Evolutionary conservation across 2,797 vertebrate genomes (phyloP), one percentile per base, ranked within the genome.

Genomic region (Tapirus indicus): DNA sequence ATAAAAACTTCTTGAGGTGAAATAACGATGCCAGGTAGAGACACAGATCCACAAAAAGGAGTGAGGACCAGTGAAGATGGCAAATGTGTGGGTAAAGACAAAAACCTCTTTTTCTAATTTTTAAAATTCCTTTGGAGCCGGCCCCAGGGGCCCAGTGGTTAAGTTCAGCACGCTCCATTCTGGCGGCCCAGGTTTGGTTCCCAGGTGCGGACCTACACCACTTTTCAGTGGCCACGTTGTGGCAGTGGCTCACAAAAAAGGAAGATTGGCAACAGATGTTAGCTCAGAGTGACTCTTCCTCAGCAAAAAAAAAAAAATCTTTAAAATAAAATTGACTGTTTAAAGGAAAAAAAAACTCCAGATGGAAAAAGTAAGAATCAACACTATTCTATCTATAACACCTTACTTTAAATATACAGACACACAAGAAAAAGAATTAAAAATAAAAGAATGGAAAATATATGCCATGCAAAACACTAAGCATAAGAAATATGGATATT

Each of bases 41-140:
- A 82, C 6, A 1, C 0, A 7, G 62, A 2, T 18, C 35, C 78
- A 32, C 47, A 44, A 11, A 6, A n/a, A 69, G 60, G n/a, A 32
- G 38, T 14, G 29, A 1, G 44, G 9, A 35, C 3, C 1, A 4
- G 44, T 9, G 27, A 12, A 41, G 6, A 5, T 10, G 35, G 23
- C 27, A 44, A 54, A 18, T 3, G 29, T 0, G 7, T 7, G 6
- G 23, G 47, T 25, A 21, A 32, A 62, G 4, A 6, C 32, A 27
- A 72, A 68, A 71, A 8, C 21, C 16, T 1, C 44, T 47, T 52
- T 11, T 35, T 25, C 6, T 47, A 62, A 84, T 11, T 29, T 69
- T 56, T 18, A 25, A 60, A 11, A 25, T 49, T 85, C 25, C 56
- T 58, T 64, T n/a, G 11, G 10, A 11, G 47, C 47, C 8, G 11